Conservation (phyloP, 2,888 invertebrate species). For the Microctonus aethiopoides region DNA sequence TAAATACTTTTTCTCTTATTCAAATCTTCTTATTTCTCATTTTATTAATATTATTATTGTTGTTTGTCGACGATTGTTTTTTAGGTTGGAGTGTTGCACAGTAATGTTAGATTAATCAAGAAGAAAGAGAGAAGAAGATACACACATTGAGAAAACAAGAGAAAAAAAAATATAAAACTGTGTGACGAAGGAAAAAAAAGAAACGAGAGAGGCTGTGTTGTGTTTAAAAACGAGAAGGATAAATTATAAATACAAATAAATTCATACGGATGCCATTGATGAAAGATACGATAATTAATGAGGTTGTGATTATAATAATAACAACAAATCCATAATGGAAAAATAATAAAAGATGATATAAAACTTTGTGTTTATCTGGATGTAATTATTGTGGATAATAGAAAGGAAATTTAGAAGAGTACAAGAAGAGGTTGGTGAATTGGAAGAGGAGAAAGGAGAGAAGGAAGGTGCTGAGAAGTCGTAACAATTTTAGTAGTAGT, state of each 20-base stretch:
- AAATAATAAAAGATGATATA: background rate
- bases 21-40: too few relatives aligned
- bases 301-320: background rate
- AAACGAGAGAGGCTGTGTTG: background rate
- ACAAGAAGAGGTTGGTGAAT: constrained; percentile 5
- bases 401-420: background rate
- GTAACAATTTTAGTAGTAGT: background rate
- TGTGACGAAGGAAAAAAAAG: background rate
- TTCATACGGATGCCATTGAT: background rate
- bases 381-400: too few relatives aligned
- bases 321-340: background rate
- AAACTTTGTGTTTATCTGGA: background rate
- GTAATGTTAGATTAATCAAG: background rate
- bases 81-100: background rate
- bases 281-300: background rate
- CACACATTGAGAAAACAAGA: too few relatives aligned
- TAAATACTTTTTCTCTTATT: background rate
- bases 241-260: background rate
- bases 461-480: background rate
- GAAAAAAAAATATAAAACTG: background rate
- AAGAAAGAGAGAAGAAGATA: too few relatives aligned
- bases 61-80: background rate
- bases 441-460: constrained; percentile 8
- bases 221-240: background rate
- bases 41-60: background rate